A percentile compares a stretch with the other conserved stretches of the same genome.
These are phyloP conservation scores for Pseudeuparius sepicola DNA, from an alignment of 2,888 invertebrate species.

Conservation along the genomic window DNA sequence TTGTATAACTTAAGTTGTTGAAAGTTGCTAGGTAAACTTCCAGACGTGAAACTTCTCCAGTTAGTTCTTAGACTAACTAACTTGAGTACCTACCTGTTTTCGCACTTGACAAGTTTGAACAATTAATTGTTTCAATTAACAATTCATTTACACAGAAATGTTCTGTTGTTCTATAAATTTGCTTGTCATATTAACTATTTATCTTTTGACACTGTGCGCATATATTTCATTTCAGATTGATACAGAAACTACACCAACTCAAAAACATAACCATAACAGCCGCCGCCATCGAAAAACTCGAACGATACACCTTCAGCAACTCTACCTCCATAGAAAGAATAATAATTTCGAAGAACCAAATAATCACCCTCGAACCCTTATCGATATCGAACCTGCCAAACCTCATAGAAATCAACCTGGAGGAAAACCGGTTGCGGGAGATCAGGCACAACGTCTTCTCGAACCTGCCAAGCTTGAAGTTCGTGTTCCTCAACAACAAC, in stretches of 20 bases:
- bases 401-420: slow-evolving; percentile 58
- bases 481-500: slow-evolving; percentile 76
- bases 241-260: slow-evolving; percentile 50
- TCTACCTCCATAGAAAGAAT: slow-evolving; percentile 57
- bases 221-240: slow-evolving; percentile 25
- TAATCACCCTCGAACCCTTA: slow-evolving; percentile 55
- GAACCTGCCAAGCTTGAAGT: slow-evolving; percentile 59
- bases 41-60: no score
- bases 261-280: slow-evolving; percentile 61
- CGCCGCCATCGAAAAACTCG: slow-evolving; percentile 59
- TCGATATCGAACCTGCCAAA: slow-evolving; percentile 65
- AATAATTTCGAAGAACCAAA: slow-evolving; percentile 58
- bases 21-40: no score
- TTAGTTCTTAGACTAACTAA: no score
- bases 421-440: slow-evolving; percentile 67
- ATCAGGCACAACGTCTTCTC: slow-evolving; percentile 64
- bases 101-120: no score
- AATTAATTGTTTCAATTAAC: no score
- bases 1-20: no score
- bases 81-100: no score
- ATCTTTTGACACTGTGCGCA: no score
- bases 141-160: no score
- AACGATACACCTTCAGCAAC: slow-evolving; percentile 64
- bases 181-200: no score
- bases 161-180: no score